Evolutionary conservation across 2,113 vertebrate species (phyloP).

Genomic region (Labeo rohita): DNA sequence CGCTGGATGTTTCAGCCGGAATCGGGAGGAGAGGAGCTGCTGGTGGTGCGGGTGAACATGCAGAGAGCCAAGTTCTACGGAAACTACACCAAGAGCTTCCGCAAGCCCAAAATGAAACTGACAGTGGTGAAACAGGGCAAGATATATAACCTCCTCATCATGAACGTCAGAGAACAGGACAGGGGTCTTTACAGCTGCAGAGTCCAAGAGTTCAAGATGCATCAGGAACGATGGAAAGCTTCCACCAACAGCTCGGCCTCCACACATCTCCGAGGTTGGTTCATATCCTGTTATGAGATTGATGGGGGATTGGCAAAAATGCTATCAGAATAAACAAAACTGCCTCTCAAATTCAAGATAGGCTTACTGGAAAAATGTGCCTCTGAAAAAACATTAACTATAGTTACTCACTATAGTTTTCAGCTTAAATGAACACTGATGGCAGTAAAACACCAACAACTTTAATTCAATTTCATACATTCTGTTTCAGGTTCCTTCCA

Average conservation of each 20-base stretch:
- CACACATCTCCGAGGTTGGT: constrained; percentile 70
- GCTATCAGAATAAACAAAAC: too few species aligned
- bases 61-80: constrained; percentile 88
- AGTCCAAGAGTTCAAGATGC: constrained; percentile 91
- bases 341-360: not conserved
- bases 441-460: too few species aligned
- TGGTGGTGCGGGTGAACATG: constrained; percentile 92
- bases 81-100: constrained; percentile 85
- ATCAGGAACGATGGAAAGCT: constrained; percentile 88
- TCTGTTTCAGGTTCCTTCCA: too few species aligned
- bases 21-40: constrained; percentile 74
- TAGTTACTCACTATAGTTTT: too few species aligned
- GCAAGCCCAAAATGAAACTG: constrained; percentile 83
- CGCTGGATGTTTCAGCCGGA: constrained; percentile 86
- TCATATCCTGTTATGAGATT: not conserved
- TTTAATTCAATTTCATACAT: too few species aligned
- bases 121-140: constrained; percentile 80
- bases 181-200: constrained; percentile 89
- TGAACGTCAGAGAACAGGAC: constrained; percentile 81
- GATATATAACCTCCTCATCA: constrained; percentile 82
- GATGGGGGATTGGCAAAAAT: not conserved
- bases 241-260: constrained; percentile 85
- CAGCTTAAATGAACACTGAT: not conserved
- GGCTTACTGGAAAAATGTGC: not conserved
- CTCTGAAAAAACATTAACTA: too few species aligned